Conservation (phyloP, 2,888 invertebrate genomes). For the Diaphora mendica region DNA sequence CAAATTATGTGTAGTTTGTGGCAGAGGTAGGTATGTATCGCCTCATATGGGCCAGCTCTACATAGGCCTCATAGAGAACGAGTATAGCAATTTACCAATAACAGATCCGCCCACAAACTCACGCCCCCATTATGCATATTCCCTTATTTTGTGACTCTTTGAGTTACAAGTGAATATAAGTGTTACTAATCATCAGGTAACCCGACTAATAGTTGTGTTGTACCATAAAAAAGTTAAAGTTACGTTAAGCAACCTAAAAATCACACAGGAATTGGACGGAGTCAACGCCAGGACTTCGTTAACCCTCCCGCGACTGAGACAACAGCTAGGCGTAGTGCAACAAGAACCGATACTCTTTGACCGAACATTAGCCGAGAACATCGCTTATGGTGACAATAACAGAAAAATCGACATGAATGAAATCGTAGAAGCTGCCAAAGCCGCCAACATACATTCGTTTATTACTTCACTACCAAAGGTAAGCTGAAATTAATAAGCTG, state of each 20-base stretch:
- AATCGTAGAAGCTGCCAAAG: conserved; percentile 90
- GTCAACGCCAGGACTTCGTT: conserved; percentile 85
- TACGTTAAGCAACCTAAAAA: no score
- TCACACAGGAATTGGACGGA: conserved; percentile 81
- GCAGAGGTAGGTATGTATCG: no score
- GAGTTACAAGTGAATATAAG: background rate
- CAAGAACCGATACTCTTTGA: conserved; percentile 95
- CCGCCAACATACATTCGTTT: conserved; percentile 93
- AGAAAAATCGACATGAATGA: conserved; percentile 90
- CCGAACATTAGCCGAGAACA: conserved; percentile 93
- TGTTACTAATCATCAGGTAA: background rate
- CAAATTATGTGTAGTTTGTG: no score
- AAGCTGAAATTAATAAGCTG: conserved; percentile 14
- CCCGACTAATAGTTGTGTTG: background rate
- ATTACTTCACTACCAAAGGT: conserved; percentile 90
- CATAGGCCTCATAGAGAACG: no score
- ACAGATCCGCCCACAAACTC: no score
- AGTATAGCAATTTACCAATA: no score
- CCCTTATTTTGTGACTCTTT: no score
- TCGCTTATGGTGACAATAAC: conserved; percentile 93
- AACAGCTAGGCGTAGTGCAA: conserved; percentile 92
- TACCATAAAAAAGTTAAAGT: background rate
- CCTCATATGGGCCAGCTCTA: no score
- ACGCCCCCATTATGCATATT: no score
- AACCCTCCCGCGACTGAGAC: conserved; percentile 89